Conservation (phyloP, 2,888 invertebrate genomes). For the Phyllotreta cruciferae region DNA sequence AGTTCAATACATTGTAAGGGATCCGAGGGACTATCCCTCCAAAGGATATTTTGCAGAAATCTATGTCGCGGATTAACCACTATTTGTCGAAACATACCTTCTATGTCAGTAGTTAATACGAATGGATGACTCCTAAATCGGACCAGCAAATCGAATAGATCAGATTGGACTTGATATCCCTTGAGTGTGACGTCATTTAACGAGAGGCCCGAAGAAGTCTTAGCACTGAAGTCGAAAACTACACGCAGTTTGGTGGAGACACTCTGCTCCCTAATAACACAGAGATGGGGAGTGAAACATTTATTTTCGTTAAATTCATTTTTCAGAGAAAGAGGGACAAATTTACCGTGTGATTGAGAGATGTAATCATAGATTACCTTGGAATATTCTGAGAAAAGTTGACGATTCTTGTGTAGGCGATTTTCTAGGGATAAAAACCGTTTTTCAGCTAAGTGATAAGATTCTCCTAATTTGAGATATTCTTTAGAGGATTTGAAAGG, state of each 20-base stretch:
- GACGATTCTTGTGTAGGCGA: slow-evolving; percentile 15
- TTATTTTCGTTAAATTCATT: slow-evolving; percentile 20
- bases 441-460: slow-evolving; percentile 22
- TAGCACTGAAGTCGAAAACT: slow-evolving; percentile 33
- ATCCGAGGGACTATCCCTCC: slow-evolving; percentile 6
- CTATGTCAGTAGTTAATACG: no score
- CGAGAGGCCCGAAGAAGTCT: slow-evolving; percentile 22
- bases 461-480: slow-evolving; percentile 29
- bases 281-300: slow-evolving; percentile 31
- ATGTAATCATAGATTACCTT: slow-evolving; percentile 34
- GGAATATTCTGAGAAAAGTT: slow-evolving; percentile 20
- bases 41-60: slow-evolving; percentile 12
- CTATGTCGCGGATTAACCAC: slow-evolving; percentile 3
- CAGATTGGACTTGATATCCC: slow-evolving; percentile 32
- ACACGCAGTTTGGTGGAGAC: slow-evolving; percentile 30
- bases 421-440: slow-evolving; percentile 32
- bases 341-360: slow-evolving; percentile 16
- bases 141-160: slow-evolving; percentile 30
- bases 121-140: no score
- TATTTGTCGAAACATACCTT: slow-evolving; percentile 1
- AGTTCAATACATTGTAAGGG: slow-evolving; percentile 6
- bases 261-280: slow-evolving; percentile 25
- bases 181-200: slow-evolving; percentile 36
- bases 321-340: slow-evolving; percentile 6
- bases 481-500: slow-evolving; percentile 22